These are phyloP conservation scores for Ophonus ardosiacus DNA, from an alignment of 2,888 invertebrate genomes.

Conservation along the genomic window DNA sequence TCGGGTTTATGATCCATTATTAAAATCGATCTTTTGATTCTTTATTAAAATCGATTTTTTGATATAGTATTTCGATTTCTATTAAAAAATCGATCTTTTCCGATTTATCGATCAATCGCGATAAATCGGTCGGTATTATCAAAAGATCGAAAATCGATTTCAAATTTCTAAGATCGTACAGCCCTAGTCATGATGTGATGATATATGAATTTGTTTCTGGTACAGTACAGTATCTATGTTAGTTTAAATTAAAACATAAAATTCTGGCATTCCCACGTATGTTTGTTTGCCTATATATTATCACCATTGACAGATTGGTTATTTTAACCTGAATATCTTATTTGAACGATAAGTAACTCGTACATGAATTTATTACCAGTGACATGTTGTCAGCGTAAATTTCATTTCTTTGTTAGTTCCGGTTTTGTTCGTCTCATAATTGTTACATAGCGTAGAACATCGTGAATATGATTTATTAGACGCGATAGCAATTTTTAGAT, in stretches of 20 bases:
- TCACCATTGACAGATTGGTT: not conserved
- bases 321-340: conserved; percentile 14
- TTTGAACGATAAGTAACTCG: not conserved
- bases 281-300: not conserved
- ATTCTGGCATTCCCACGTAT: not conserved
- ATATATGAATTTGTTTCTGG: too few relatives aligned
- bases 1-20: too few relatives aligned
- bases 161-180: too few relatives aligned
- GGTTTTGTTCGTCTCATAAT: conserved; percentile 14
- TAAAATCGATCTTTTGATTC: too few relatives aligned
- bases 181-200: too few relatives aligned
- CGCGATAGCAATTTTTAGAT: not conserved
- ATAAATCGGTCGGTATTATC: too few relatives aligned
- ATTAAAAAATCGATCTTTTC: too few relatives aligned
- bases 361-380: not conserved
- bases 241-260: not conserved
- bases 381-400: conserved; percentile 6
- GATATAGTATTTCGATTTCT: too few relatives aligned
- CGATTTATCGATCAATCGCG: too few relatives aligned
- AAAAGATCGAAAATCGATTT: too few relatives aligned
- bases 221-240: too few relatives aligned
- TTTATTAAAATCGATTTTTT: too few relatives aligned
- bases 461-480: not conserved
- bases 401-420: conserved; percentile 22
- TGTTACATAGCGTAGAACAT: not conserved